Evolutionary conservation across 2,113 vertebrate species (phyloP).

Genomic region (Ariopsis seemanni): DNA sequence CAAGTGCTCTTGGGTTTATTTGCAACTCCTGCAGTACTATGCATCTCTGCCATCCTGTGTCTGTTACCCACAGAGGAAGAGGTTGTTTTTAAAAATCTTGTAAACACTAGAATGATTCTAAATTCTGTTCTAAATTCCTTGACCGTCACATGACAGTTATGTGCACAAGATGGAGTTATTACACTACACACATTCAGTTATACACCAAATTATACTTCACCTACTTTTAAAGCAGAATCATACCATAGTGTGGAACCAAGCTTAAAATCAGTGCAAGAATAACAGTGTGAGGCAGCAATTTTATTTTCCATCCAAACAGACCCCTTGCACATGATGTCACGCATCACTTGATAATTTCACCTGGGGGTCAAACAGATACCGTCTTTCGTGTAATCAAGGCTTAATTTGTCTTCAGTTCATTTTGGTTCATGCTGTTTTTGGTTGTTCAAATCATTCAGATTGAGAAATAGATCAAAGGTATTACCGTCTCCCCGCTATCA

Average conservation of each 20-base stretch:
- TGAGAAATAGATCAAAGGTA: too few species aligned
- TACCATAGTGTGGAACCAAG: neutral
- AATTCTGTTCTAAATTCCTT: neutral
- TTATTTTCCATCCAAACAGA: slow-evolving; percentile 56
- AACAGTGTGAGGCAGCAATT: slow-evolving; percentile 34
- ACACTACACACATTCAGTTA: neutral
- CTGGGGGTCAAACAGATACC: too few species aligned
- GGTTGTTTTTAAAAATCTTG: too few species aligned
- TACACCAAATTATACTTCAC: neutral
- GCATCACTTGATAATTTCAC: too few species aligned
- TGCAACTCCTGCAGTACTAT: neutral
- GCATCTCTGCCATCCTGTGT: neutral
- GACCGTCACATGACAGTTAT: too few species aligned
- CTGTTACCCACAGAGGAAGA: neutral
- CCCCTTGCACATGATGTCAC: too few species aligned
- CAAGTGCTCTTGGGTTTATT: neutral
- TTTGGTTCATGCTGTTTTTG: too few species aligned
- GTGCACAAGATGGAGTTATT: neutral
- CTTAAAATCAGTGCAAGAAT: neutral
- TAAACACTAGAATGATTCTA: neutral
- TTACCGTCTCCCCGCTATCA: too few species aligned
- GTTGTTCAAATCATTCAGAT: too few species aligned
- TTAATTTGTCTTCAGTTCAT: too few species aligned
- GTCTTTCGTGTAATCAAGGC: too few species aligned
- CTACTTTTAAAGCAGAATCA: neutral